phyloP scores from a whole-genome alignment of 2,888 invertebrate genomes.

The Microctonus brassicae region DNA sequence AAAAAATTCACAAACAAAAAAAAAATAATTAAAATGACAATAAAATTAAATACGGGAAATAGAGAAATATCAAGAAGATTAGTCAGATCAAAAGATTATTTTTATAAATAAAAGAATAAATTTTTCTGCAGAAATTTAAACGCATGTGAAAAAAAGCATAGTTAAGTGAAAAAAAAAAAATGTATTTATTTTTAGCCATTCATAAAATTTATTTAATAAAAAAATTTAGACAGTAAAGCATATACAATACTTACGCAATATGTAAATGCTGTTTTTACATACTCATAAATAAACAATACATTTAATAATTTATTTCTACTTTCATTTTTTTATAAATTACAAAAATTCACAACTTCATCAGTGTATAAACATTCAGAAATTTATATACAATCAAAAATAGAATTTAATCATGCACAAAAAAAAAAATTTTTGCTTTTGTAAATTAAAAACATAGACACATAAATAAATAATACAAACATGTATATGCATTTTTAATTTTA shows the following conservation, averaged over 20 bases:
- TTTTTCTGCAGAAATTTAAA: neutral
- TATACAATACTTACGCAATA: constrained; percentile 25
- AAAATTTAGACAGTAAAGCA: constrained; percentile 8
- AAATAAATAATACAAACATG: neutral
- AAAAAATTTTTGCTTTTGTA: neutral
- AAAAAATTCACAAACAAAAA: constrained; percentile 1
- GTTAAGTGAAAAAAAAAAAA: constrained; percentile 23
- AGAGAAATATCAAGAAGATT: too few relatives aligned
- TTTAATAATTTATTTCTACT: neutral
- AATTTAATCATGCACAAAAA: constrained; percentile 16
- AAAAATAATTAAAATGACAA: neutral
- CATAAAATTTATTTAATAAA: too few relatives aligned
- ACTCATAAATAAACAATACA: constrained; percentile 23
- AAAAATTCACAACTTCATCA: neutral
- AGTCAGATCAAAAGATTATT: too few relatives aligned
- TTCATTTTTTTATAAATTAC: neutral
- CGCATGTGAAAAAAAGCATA: constrained; percentile 6
- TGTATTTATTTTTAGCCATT: too few relatives aligned
- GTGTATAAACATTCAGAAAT: neutral
- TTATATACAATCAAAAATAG: neutral
- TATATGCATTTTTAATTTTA: too few relatives aligned
- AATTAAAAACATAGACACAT: too few relatives aligned
- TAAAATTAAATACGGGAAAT: neutral
- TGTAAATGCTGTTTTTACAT: constrained; percentile 22
- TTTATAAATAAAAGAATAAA: neutral